A percentile compares a stretch with the other conserved stretches of the same genome.
phyloP scores from a whole-genome alignment of 2,797 vertebrate genomes.

The Coccyzus lansbergi region DNA sequence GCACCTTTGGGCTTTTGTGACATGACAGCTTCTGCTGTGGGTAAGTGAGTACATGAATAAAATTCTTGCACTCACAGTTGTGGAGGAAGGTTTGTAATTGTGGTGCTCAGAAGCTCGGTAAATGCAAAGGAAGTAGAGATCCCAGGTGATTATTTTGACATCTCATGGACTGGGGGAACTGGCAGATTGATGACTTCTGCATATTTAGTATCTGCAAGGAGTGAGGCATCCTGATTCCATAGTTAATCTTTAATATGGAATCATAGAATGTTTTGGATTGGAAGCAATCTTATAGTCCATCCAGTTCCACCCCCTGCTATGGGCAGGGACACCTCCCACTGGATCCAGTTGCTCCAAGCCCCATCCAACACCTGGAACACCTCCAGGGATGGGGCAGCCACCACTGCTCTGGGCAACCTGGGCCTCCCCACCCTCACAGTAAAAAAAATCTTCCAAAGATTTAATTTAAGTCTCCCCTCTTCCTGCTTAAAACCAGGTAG shows the following conservation, averaged over 20 bases:
- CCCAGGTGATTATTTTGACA: neutral
- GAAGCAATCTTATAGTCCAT: too few species aligned
- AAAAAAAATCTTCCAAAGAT: too few species aligned
- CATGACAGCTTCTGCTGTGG: neutral
- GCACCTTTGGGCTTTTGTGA: slow-evolving; percentile 33
- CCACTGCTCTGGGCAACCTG: too few species aligned
- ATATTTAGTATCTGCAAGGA: neutral
- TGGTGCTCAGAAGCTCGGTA: neutral
- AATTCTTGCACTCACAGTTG: neutral
- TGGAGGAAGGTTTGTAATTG: neutral
- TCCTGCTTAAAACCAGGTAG: too few species aligned
- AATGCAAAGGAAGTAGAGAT: neutral
- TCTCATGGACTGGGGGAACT: neutral
- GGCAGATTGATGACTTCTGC: neutral
- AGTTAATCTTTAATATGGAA: neutral
- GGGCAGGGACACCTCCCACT: too few species aligned
- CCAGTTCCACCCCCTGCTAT: too few species aligned
- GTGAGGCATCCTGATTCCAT: neutral
- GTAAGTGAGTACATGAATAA: neutral
- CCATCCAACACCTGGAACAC: too few species aligned
- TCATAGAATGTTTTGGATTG: too few species aligned
- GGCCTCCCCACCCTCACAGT: too few species aligned
- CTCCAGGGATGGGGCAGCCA: too few species aligned
- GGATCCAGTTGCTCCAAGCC: too few species aligned
- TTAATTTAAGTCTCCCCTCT: too few species aligned